These are phyloP conservation scores for Enteromius unitaeniatus DNA, from an alignment of 2,797 vertebrate genomes.

Conservation along the genomic window DNA sequence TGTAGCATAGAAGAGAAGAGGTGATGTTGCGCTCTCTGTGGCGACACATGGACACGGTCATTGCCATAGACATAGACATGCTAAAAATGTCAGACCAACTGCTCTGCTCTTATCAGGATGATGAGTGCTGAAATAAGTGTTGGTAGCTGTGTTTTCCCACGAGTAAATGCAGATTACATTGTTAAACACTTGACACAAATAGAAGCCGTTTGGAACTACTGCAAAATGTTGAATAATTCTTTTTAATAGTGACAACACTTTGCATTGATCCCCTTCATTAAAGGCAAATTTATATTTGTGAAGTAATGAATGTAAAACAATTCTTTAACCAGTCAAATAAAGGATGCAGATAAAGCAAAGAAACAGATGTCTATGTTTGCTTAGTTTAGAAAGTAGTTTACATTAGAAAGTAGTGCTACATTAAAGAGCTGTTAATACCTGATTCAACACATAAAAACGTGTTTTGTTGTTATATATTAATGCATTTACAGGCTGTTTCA, in stretches of 20 bases:
- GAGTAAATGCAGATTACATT: slow-evolving; percentile 41
- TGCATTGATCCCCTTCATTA: not conserved
- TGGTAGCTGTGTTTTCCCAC: slow-evolving; percentile 64
- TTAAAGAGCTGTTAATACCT: not conserved
- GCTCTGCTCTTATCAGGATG: slow-evolving; percentile 72
- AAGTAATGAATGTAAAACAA: slow-evolving; percentile 10
- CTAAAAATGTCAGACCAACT: slow-evolving; percentile 74
- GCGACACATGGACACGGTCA: slow-evolving; percentile 12
- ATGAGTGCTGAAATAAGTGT: slow-evolving; percentile 69
- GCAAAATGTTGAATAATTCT: not conserved
- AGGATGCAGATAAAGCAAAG: not conserved
- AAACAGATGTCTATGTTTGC: not conserved
- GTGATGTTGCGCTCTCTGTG: slow-evolving; percentile 27
- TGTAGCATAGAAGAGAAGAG: not conserved
- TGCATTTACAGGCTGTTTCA: not conserved
- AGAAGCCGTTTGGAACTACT: slow-evolving; percentile 15
- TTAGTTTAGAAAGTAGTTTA: not conserved
- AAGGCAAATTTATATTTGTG: not conserved
- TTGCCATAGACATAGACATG: slow-evolving; percentile 22
- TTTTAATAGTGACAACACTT: slow-evolving; percentile 8
- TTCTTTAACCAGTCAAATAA: not conserved
- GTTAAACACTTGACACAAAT: slow-evolving; percentile 26
- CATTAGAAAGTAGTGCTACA: not conserved
- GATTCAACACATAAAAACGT: not conserved
- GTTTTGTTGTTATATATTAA: not conserved